These are phyloP conservation scores for Vulpes ferrilata DNA, from an alignment of 2,113 vertebrate genomes.

Conservation along the genomic window DNA sequence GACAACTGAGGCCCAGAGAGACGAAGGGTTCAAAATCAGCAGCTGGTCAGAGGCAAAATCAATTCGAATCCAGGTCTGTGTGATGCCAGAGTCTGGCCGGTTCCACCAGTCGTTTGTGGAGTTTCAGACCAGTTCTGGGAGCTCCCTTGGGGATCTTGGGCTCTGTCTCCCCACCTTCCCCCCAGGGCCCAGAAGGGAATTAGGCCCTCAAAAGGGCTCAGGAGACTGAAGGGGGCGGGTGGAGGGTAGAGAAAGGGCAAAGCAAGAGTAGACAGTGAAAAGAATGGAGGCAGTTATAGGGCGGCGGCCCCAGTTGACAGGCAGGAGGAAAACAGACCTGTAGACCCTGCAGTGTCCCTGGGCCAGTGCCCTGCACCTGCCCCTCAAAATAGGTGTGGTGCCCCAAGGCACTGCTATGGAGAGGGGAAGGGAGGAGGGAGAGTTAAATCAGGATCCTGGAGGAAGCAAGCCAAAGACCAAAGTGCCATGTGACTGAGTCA, in stretches of 20 bases:
- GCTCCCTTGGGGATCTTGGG: background rate
- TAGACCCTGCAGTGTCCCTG: too few species aligned
- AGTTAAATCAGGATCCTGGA: constrained; percentile 33
- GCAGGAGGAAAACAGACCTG: background rate
- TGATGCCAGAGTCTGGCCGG: background rate
- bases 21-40: background rate
- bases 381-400: background rate
- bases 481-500: constrained; percentile 40
- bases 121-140: background rate
- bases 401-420: background rate
- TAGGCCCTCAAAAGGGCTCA: background rate
- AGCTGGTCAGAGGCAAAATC: background rate
- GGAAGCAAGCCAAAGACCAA: background rate
- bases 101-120: background rate
- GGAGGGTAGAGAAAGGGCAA: background rate
- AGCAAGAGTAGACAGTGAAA: background rate
- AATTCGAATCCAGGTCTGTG: background rate
- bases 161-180: background rate
- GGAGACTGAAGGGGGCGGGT: background rate
- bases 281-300: background rate
- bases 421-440: background rate
- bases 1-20: background rate
- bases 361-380: background rate
- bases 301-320: background rate
- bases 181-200: background rate